A percentile compares a stretch with the other conserved stretches of the same genome.
Conservation (phyloP, 2,888 invertebrate species). For the Cheilosia urbana region DNA sequence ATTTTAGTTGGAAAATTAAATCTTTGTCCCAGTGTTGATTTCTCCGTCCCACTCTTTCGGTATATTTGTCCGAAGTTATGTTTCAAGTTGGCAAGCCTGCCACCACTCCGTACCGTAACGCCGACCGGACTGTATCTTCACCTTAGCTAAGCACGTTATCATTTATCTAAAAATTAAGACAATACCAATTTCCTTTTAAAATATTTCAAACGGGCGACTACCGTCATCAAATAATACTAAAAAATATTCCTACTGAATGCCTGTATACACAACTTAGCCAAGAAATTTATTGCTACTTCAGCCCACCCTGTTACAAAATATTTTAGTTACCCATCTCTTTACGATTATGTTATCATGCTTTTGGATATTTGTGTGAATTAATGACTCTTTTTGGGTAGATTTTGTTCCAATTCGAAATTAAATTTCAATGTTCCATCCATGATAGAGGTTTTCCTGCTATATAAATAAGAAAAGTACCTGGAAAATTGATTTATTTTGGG, state of each 20-base stretch:
- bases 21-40: too few species aligned
- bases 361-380: slow-evolving; percentile 37
- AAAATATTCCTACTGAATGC: slow-evolving; percentile 2
- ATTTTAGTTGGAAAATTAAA: too few species aligned
- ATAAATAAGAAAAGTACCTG: slow-evolving; percentile 29
- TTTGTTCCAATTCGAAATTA: slow-evolving; percentile 44
- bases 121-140: too few species aligned
- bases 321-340: slow-evolving; percentile 26
- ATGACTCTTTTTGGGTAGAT: slow-evolving; percentile 40
- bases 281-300: slow-evolving; percentile 15
- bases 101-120: too few species aligned
- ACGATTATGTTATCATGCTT: background rate
- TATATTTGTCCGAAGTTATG: too few species aligned
- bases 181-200: too few species aligned
- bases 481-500: slow-evolving; percentile 7
- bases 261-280: slow-evolving; percentile 10
- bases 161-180: too few species aligned
- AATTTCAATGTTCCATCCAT: slow-evolving; percentile 25
- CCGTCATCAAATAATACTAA: background rate
- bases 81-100: too few species aligned
- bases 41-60: too few species aligned
- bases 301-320: slow-evolving; percentile 1
- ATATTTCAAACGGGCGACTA: background rate
- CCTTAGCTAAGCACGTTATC: too few species aligned
- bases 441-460: background rate